These are phyloP conservation scores for Chironomus striatipennis DNA, from an alignment of 1,140 invertebrate genomes.

Conservation along the genomic window DNA sequence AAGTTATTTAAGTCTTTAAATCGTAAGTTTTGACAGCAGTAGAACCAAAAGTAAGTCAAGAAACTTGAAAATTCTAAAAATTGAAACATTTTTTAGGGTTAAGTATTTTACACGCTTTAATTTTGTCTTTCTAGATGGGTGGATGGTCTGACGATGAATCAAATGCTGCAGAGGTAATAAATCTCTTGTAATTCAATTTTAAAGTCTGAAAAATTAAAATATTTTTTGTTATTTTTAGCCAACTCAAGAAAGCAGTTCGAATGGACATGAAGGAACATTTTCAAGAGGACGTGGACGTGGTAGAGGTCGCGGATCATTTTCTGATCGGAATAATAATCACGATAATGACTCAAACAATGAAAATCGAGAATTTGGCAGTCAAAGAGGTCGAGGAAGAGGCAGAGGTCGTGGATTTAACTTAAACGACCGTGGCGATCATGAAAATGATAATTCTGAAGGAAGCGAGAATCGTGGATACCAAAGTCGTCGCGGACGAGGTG, in stretches of 20 bases:
- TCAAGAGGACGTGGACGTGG: not conserved
- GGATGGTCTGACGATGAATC: not conserved
- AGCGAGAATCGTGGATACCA: no score
- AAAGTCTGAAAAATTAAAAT: not conserved
- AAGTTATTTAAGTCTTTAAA: no score
- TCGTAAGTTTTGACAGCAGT: no score
- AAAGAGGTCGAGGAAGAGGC: conserved; percentile 27
- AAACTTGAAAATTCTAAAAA: no score
- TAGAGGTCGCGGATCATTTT: not conserved
- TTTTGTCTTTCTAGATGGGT: no score
- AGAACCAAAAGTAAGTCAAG: no score
- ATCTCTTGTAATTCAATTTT: no score
- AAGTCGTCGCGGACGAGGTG: conserved; percentile 21
- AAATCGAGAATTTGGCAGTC: conserved; percentile 24
- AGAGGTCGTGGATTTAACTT: conserved; percentile 20
- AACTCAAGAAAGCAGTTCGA: not conserved
- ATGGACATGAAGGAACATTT: not conserved
- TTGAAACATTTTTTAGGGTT: no score
- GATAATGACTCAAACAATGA: conserved; percentile 17
- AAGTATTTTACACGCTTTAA: no score
- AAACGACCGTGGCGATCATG: not conserved
- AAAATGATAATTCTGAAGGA: conserved; percentile 26
- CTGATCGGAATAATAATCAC: not conserved
- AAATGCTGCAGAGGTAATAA: not conserved
- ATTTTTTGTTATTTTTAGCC: no score